Evolutionary conservation across 1,140 invertebrate species (phyloP).

Genomic region (Drosophila tani): DNA sequence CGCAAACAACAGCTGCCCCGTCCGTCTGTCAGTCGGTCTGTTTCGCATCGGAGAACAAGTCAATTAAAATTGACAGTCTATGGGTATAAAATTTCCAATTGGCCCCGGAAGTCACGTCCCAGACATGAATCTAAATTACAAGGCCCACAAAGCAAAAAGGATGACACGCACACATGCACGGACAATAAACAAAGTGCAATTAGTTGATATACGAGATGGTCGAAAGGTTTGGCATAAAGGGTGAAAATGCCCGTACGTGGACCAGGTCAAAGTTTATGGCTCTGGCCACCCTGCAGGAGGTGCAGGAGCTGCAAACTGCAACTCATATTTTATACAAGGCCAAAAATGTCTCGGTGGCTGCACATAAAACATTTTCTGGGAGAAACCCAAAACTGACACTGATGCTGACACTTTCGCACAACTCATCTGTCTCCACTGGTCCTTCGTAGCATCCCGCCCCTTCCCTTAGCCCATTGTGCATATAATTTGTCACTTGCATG

Average conservation of each 20-base stretch:
- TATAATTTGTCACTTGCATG: slow-evolving; percentile 67
- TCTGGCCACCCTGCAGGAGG: not conserved
- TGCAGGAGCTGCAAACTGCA: slow-evolving; percentile 40
- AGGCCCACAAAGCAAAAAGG: slow-evolving; percentile 22
- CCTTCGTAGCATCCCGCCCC: not conserved
- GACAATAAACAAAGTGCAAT: slow-evolving; percentile 58
- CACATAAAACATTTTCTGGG: slow-evolving; percentile 52
- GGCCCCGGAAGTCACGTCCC: slow-evolving; percentile 20
- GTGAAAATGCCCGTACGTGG: slow-evolving; percentile 21
- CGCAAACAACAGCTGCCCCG: slow-evolving; percentile 17
- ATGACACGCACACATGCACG: not conserved
- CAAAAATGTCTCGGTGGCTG: slow-evolving; percentile 43
- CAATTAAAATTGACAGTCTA: slow-evolving; percentile 59
- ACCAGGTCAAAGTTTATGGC: slow-evolving; percentile 55
- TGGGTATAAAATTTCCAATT: slow-evolving; percentile 40
- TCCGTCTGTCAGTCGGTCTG: not conserved
- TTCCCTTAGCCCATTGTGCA: slow-evolving; percentile 29
- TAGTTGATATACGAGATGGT: slow-evolving; percentile 57
- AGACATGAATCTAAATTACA: slow-evolving; percentile 49
- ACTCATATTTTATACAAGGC: slow-evolving; percentile 59
- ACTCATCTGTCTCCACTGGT: slow-evolving; percentile 38
- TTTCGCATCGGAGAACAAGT: slow-evolving; percentile 32
- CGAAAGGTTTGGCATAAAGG: slow-evolving; percentile 9
- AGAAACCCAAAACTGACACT: slow-evolving; percentile 54
- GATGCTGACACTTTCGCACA: slow-evolving; percentile 62